Conservation (phyloP, 2,797 vertebrate species). For the Enteromius mattozi region DNA sequence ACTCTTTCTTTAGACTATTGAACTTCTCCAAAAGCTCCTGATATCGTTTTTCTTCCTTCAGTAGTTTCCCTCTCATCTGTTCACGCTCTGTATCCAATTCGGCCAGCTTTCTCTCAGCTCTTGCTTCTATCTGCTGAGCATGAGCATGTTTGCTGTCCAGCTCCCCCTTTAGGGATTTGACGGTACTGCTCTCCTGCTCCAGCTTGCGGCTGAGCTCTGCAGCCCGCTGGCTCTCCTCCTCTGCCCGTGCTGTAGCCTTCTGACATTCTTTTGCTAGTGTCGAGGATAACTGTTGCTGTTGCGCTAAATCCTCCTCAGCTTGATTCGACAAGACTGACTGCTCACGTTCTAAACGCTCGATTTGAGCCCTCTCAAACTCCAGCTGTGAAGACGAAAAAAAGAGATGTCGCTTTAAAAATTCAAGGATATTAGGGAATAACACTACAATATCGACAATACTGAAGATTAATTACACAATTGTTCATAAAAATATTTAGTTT, state of each 20-base stretch:
- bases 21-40: conserved; percentile 85
- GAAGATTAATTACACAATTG: neutral
- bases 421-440: neutral
- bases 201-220: conserved; percentile 82
- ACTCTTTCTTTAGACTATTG: conserved; percentile 77
- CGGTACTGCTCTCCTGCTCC: conserved; percentile 84
- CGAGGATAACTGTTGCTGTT: conserved; percentile 91
- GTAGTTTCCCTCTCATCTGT: conserved; percentile 84
- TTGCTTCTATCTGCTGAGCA: conserved; percentile 83
- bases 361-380: conserved; percentile 78
- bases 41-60: conserved; percentile 87
- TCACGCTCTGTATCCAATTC: conserved; percentile 90
- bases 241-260: conserved; percentile 86
- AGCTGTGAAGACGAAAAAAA: conserved; percentile 64
- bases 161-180: conserved; percentile 80
- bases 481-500: neutral
- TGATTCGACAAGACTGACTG: conserved; percentile 84
- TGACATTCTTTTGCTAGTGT: conserved; percentile 90
- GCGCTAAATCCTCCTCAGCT: conserved; percentile 87
- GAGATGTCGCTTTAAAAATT: neutral
- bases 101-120: conserved; percentile 85
- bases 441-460: neutral
- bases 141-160: conserved; percentile 82
- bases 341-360: conserved; percentile 88
- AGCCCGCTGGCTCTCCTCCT: conserved; percentile 88